Percentiles rank a stretch among this genome's conserved stretches.
Conservation (phyloP, 2,888 invertebrate genomes). For the Ichneumoninae sp. region DNA sequence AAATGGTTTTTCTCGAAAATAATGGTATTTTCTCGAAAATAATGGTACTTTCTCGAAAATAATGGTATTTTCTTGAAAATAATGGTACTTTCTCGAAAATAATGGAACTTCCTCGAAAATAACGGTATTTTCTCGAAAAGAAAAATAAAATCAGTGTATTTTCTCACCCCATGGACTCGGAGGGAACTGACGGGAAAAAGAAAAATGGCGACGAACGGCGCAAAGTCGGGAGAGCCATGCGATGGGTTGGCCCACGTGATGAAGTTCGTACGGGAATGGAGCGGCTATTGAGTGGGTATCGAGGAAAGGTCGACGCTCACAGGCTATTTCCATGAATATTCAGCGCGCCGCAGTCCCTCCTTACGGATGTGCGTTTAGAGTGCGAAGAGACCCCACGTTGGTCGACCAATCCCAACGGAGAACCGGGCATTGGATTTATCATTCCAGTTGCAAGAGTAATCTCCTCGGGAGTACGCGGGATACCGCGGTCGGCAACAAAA, state of each 20-base stretch:
- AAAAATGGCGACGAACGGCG: not conserved
- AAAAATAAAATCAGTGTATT: not conserved
- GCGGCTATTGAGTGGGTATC: slow-evolving; percentile 61
- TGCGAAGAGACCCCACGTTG: not conserved
- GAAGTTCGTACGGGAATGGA: slow-evolving; percentile 17
- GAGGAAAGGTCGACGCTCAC: slow-evolving; percentile 63
- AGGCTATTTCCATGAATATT: slow-evolving; percentile 61
- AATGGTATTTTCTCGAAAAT: not conserved
- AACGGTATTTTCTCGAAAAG: too few species aligned
- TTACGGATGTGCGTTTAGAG: slow-evolving; percentile 9
- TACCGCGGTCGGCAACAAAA: too few species aligned
- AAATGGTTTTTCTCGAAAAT: too few species aligned
- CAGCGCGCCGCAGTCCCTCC: slow-evolving; percentile 28
- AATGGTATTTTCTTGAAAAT: not conserved
- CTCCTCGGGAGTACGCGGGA: too few species aligned
- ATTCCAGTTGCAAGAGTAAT: too few species aligned
- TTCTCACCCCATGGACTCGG: not conserved
- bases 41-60: too few species aligned
- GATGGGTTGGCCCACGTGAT: slow-evolving; percentile 3
- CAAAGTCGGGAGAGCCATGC: slow-evolving; percentile 12
- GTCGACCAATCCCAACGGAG: not conserved
- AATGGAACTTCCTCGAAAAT: too few species aligned
- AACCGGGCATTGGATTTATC: not conserved
- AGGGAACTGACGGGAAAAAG: not conserved
- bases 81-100: too few species aligned